These are phyloP conservation scores for Thunnus albacares DNA, from an alignment of 2,797 vertebrate species.

Conservation along the genomic window DNA sequence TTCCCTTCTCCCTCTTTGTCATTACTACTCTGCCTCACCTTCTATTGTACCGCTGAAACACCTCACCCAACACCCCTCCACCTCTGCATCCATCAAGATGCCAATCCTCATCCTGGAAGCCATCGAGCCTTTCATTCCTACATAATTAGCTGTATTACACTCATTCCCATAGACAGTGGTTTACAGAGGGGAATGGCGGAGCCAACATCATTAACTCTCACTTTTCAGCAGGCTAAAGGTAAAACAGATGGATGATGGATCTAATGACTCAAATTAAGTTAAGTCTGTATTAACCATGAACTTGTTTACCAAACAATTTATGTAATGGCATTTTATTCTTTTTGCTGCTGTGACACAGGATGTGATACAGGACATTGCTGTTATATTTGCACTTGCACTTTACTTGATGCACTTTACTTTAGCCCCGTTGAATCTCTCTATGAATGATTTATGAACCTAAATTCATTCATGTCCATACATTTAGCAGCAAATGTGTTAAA, in stretches of 20 bases:
- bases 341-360: not conserved
- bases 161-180: conserved; percentile 42
- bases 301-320: conserved; percentile 25
- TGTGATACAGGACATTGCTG: not conserved
- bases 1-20: conserved; percentile 21
- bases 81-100: conserved; percentile 73
- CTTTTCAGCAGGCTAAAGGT: conserved; percentile 37
- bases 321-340: conserved; percentile 18
- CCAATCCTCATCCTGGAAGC: conserved; percentile 78
- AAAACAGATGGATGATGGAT: conserved; percentile 39
- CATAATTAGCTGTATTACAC: conserved; percentile 76
- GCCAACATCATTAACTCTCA: conserved; percentile 54
- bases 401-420: not conserved
- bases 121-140: conserved; percentile 68
- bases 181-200: conserved; percentile 41
- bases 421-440: not conserved
- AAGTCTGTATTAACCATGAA: conserved; percentile 26
- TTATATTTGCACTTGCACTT: conserved; percentile 23
- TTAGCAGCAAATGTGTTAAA: not conserved
- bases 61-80: conserved; percentile 22
- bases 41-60: conserved; percentile 13
- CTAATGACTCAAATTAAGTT: conserved; percentile 35
- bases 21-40: conserved; percentile 47
- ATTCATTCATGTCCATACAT: conserved; percentile 15
- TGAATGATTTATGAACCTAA: conserved; percentile 23